Evolutionary conservation across 1,140 invertebrate species (phyloP).

Genomic region (Pollicipes pollicipes): DNA sequence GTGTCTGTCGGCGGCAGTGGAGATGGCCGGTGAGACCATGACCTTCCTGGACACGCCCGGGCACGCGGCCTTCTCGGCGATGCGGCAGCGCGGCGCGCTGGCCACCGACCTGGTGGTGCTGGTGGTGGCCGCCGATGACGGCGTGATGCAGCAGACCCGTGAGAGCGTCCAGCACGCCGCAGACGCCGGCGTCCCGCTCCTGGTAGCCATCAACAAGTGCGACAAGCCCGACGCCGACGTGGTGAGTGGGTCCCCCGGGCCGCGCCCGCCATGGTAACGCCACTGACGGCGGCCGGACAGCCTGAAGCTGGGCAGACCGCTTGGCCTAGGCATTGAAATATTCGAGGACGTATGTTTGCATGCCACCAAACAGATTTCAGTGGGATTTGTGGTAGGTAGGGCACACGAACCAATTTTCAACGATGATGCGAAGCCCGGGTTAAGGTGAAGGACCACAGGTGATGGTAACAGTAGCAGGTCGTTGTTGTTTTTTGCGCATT

Average conservation of each 20-base stretch:
- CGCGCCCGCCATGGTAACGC: no score
- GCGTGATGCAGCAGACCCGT: slow-evolving; percentile 91
- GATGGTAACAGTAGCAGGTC: no score
- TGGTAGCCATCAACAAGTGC: slow-evolving; percentile 97
- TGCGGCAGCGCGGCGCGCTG: slow-evolving; percentile 76
- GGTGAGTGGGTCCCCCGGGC: slow-evolving; percentile 50
- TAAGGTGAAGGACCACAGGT: no score
- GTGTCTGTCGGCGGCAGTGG: slow-evolving; percentile 37
- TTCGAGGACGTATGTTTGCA: no score
- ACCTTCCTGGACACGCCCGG: slow-evolving; percentile 99
- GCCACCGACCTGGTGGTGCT: slow-evolving; percentile 89
- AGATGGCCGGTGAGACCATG: slow-evolving; percentile 46
- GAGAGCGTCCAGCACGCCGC: slow-evolving; percentile 37
- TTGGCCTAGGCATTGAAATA: no score
- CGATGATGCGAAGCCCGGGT: no score
- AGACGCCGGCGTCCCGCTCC: slow-evolving; percentile 53
- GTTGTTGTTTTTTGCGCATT: no score
- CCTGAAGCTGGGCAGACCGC: no score
- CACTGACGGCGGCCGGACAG: no score
- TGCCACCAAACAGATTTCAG: no score
- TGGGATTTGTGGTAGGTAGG: no score
- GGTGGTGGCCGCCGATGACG: slow-evolving; percentile 96
- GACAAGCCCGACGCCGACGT: slow-evolving; percentile 77
- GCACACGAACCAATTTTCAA: no score
- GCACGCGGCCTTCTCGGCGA: slow-evolving; percentile 85